Percentiles rank a stretch among this genome's conserved stretches.
These are phyloP conservation scores for Pseudobourletiella spinata DNA, from an alignment of 1,140 invertebrate genomes.

Conservation along the genomic window DNA sequence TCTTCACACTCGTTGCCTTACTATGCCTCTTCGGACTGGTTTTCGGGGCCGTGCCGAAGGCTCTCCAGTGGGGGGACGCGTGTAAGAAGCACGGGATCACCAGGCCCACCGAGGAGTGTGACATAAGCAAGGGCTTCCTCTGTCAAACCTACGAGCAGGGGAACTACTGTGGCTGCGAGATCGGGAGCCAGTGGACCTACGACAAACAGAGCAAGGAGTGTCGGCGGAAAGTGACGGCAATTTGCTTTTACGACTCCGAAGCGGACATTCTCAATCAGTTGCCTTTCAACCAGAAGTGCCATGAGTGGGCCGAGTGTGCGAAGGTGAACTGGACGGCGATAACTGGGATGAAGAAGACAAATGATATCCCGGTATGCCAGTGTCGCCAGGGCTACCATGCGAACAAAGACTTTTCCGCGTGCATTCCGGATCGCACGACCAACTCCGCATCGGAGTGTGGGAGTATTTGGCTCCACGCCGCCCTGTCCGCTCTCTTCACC, in stretches of 20 bases:
- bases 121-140: constrained; percentile 4
- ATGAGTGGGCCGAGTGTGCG: constrained; percentile 15
- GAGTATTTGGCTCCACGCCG: no score
- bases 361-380: not conserved
- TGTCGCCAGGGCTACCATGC: constrained; percentile 10
- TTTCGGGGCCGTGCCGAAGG: no score
- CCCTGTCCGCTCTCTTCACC: no score
- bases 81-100: not conserved
- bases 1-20: no score
- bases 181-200: not conserved
- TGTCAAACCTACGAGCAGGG: constrained; percentile 23
- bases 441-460: no score
- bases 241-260: not conserved
- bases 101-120: constrained; percentile 13
- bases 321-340: not conserved
- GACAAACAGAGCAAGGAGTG: constrained; percentile 20
- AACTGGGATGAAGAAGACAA: not conserved
- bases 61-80: constrained; percentile 6
- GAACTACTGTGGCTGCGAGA: constrained; percentile 16
- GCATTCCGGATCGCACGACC: no score
- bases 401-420: no score
- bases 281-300: constrained; percentile 17
- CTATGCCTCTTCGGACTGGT: no score
- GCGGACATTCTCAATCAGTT: not conserved
- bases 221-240: constrained; percentile 3